Percentiles rank a stretch among this genome's conserved stretches.
These are phyloP conservation scores for Numenius arquata DNA, from an alignment of 2,113 vertebrate species.

Conservation along the genomic window DNA sequence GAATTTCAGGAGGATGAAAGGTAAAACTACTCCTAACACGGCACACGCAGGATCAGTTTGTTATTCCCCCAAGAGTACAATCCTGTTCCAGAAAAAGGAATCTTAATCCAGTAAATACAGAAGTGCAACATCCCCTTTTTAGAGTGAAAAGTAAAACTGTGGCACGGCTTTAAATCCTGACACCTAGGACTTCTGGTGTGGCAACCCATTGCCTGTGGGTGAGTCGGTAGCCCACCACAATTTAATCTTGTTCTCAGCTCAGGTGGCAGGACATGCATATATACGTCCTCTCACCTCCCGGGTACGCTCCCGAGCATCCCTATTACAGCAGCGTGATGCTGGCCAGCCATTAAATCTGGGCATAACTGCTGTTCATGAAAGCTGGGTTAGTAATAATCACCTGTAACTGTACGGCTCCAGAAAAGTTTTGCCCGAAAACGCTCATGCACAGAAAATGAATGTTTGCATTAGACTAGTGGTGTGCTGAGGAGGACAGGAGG, in stretches of 20 bases:
- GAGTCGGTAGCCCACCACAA: background rate
- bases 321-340: background rate
- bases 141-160: background rate
- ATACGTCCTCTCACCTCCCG: background rate
- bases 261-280: rapidly evolving
- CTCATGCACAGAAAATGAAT: background rate
- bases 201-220: background rate
- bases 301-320: background rate
- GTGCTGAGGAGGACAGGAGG: background rate
- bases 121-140: background rate
- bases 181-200: background rate
- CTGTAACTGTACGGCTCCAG: background rate
- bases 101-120: background rate
- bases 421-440: background rate
- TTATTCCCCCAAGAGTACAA: background rate
- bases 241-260: background rate
- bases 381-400: background rate
- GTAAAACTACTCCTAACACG: background rate
- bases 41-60: background rate
- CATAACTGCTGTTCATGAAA: background rate
- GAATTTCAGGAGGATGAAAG: background rate
- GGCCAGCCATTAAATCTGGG: background rate
- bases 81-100: background rate
- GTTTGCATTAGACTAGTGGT: background rate
- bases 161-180: background rate